A percentile compares a stretch with the other conserved stretches of the same genome.
Evolutionary conservation across 2,113 vertebrate genomes (phyloP).

Genomic region (Aphelocoma coerulescens): DNA sequence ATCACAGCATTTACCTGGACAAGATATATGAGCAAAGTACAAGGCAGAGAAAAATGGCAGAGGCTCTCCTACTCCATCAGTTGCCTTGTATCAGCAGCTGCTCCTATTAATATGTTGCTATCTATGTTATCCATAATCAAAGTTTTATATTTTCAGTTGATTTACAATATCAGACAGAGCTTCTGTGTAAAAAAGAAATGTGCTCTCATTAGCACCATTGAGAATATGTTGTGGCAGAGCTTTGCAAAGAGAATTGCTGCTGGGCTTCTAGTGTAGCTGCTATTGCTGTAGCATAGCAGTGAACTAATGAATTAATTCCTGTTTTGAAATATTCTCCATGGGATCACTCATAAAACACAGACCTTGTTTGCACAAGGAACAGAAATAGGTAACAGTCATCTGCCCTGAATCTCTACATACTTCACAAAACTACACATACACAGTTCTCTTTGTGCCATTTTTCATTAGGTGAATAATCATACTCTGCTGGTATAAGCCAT

Average conservation of each 20-base stretch:
- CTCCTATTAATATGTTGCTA: not conserved
- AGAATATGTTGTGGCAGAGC: not conserved
- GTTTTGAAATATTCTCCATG: slow-evolving; percentile 27
- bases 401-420: not conserved
- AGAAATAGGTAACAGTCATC: not conserved
- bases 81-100: not conserved
- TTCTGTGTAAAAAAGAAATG: slow-evolving; percentile 1
- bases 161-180: not conserved
- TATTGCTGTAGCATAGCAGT: not conserved
- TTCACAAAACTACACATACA: not conserved
- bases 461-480: not conserved
- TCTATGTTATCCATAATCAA: slow-evolving; percentile 8
- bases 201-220: not conserved
- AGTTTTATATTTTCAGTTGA: slow-evolving; percentile 20
- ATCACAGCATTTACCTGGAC: slow-evolving; percentile 23
- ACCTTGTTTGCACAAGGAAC: slow-evolving; percentile 27
- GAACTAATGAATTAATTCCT: slow-evolving; percentile 37
- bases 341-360: slow-evolving; percentile 20
- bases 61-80: not conserved
- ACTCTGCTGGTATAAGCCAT: not conserved
- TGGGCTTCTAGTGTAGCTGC: not conserved
- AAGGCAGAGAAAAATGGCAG: slow-evolving; percentile 6
- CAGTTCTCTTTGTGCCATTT: not conserved
- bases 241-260: slow-evolving; percentile 18
- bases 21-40: slow-evolving; percentile 4